These are phyloP conservation scores for Amblyjoppa fuscipennis DNA, from an alignment of 2,888 invertebrate genomes.

Conservation along the genomic window DNA sequence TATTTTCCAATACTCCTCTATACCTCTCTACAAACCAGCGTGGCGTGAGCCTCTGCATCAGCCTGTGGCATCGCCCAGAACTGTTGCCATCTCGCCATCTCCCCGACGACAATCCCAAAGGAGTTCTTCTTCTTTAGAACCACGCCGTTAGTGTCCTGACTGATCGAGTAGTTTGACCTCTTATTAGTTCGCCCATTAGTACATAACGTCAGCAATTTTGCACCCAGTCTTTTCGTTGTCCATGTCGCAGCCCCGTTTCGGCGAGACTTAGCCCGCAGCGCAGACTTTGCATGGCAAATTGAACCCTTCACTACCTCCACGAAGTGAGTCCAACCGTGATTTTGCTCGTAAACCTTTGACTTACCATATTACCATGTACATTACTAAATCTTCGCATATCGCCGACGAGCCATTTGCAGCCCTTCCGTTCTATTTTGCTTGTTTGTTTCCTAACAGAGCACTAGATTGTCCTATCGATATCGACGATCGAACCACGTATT, in stretches of 20 bases:
- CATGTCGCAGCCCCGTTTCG: slow-evolving; percentile 15
- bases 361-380: slow-evolving; percentile 58
- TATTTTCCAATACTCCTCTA: slow-evolving; percentile 42
- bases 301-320: slow-evolving; percentile 42
- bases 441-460: not conserved
- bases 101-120: not conserved
- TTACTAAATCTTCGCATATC: slow-evolving; percentile 43
- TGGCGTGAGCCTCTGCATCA: not conserved
- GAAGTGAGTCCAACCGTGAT: slow-evolving; percentile 51
- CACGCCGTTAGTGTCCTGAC: not conserved
- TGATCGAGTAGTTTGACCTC: not conserved
- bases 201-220: not conserved
- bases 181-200: not conserved
- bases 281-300: slow-evolving; percentile 65
- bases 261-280: slow-evolving; percentile 31
- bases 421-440: slow-evolving; percentile 60
- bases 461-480: slow-evolving; percentile 68
- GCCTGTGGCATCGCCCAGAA: not conserved
- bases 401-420: slow-evolving; percentile 59
- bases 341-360: slow-evolving; percentile 62
- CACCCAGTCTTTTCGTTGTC: slow-evolving; percentile 34
- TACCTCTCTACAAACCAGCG: slow-evolving; percentile 7
- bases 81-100: not conserved
- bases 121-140: not conserved
- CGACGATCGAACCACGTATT: slow-evolving; percentile 60